A percentile compares a stretch with the other conserved stretches of the same genome.
Conservation (phyloP, 2,797 vertebrate species). For the Babyrousa celebensis region DNA sequence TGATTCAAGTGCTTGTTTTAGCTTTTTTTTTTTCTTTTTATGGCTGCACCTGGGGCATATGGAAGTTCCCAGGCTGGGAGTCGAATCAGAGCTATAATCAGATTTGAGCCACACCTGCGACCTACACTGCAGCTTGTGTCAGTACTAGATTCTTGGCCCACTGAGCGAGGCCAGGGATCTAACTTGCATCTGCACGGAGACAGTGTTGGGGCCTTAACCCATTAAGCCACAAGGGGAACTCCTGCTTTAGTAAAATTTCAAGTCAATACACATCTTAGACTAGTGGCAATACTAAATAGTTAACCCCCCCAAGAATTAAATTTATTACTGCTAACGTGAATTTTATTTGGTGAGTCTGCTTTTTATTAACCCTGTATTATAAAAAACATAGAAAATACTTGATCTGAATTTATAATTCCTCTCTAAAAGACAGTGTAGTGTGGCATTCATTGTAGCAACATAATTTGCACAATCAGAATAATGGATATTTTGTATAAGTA, state of each 20-base stretch:
- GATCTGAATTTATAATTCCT: conserved; percentile 31
- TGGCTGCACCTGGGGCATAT: no score
- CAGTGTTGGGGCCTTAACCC: no score
- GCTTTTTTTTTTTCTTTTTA: neutral
- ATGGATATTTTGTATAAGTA: neutral
- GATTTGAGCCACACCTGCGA: no score
- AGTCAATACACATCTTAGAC: neutral
- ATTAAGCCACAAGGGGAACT: no score
- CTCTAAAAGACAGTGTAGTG: neutral
- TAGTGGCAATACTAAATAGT: neutral
- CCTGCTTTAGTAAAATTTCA: conserved; percentile 2
- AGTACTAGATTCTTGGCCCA: no score
- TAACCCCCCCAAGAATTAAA: neutral
- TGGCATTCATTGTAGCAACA: neutral
- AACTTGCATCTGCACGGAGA: no score
- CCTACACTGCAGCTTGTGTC: no score
- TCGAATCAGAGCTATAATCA: no score
- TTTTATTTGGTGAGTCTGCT: neutral
- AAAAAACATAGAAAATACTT: conserved; percentile 2
- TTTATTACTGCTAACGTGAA: neutral
- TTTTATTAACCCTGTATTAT: neutral
- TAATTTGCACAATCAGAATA: conserved; percentile 38
- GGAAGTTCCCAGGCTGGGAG: no score
- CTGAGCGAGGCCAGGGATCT: no score
- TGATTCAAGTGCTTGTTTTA: conserved; percentile 5